Conservation (phyloP, 2,888 invertebrate species). For the Dysmachus trigonus region DNA sequence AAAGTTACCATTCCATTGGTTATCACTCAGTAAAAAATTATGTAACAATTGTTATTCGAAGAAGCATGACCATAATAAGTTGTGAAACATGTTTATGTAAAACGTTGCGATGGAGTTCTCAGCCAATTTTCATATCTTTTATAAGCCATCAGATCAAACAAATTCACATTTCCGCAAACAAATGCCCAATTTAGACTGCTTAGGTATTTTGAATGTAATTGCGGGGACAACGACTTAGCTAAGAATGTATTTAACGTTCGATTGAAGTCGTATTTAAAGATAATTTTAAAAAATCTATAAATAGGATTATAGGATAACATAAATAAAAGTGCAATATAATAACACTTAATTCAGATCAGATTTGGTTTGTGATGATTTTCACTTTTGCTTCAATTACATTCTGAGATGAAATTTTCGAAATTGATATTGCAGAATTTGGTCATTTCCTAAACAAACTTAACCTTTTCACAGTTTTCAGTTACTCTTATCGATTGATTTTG, state of each 20-base stretch:
- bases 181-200: neutral
- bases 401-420: no score
- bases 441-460: no score
- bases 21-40: constrained; percentile 6
- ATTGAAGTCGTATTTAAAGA: neutral
- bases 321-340: constrained; percentile 43
- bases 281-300: neutral
- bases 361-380: constrained; percentile 19
- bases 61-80: constrained; percentile 36
- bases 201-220: neutral
- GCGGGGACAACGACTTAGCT: neutral
- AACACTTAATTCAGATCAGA: constrained; percentile 30
- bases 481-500: no score
- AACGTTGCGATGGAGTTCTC: neutral
- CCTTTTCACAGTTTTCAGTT: no score
- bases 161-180: neutral
- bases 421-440: no score
- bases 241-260: neutral
- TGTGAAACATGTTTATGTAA: constrained; percentile 18
- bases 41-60: constrained; percentile 14
- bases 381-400: neutral
- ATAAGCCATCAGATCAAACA: neutral
- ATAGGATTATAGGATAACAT: neutral
- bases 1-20: constrained; percentile 31
- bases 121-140: neutral